Base-by-base conservation (phyloP, 2,888 invertebrate species). In the Limnephilus auricula region DNA sequence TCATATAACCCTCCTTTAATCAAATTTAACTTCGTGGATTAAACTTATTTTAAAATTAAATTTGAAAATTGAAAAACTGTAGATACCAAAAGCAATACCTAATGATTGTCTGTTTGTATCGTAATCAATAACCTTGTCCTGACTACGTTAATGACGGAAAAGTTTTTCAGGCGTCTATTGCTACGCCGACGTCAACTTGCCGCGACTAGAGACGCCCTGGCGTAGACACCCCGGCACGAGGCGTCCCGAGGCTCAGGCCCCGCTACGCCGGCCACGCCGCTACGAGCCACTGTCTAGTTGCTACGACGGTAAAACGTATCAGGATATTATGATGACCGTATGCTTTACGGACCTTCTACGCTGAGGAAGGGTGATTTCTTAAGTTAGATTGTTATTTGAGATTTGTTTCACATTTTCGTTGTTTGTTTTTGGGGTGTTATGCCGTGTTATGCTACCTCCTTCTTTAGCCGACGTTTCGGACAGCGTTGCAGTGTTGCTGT, bases 171-270 rank as follows among this genome's bases (percentile, higher is more conserved):
- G 37, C 84, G 84, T 84, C 84, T 37, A 6, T 3, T 0, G 80
- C 31, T 65, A 31, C 15, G 32, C 13, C 18, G 25, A 10, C 84
- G 84, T 18, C 84, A 40, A 15, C n/a, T 31, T 18, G 84, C 84
- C 84, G 37, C 40, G 84, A 40, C 40, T 31, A 31, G 13, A 37
- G 40, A 37, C 86, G 86, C 86, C 86, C 50, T 25, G 0, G 13
- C 50, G 86, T 25, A 86, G 86, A 86, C 86, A 15, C 65, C 32
- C 10, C 65, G 86, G 86, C 86, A 65, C 45, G 12, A 83, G 30
- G 4, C 25, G 84, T 32, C 2, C n/a, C 32, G 32, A 45, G 34
- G 65, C 18, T 5, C 50, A 30, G 37, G 40, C 5, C 84, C 30
- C n/a, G 9, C n/a, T 13, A n/a, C 40, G 25, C n/a, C 50, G 4